Conservation (phyloP, 2,888 invertebrate genomes). For the Choristoneura rosaceana region DNA sequence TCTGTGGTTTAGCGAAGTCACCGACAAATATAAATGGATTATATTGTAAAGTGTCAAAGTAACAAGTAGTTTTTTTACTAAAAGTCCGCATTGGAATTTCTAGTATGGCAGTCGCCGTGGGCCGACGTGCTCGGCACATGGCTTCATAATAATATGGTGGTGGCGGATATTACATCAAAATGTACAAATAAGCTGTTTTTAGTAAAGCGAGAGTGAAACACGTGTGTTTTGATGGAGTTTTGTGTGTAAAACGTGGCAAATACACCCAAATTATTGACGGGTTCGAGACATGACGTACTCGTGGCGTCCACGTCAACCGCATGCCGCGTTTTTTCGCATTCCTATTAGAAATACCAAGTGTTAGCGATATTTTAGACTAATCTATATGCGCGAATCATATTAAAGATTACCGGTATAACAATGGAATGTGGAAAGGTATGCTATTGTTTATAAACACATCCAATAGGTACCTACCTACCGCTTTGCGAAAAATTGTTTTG, state of each 20-base stretch:
- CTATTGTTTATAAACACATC: slow-evolving; percentile 46
- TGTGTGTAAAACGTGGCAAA: slow-evolving; percentile 19
- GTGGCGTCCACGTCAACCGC: slow-evolving; percentile 73
- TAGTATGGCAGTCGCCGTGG: slow-evolving; percentile 75
- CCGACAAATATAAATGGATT: slow-evolving; percentile 84
- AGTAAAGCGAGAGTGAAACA: slow-evolving; percentile 67
- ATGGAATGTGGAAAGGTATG: slow-evolving; percentile 24
- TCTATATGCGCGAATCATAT: neutral
- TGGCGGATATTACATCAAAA: slow-evolving; percentile 72
- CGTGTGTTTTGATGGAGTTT: slow-evolving; percentile 50
- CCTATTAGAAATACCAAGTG: slow-evolving; percentile 40
- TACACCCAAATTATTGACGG: slow-evolving; percentile 21
- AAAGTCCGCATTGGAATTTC: slow-evolving; percentile 84
- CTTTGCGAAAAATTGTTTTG: slow-evolving; percentile 47
- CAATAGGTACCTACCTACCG: slow-evolving; percentile 14
- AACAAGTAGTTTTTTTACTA: slow-evolving; percentile 64
- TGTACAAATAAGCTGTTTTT: slow-evolving; percentile 59
- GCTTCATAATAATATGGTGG: slow-evolving; percentile 77
- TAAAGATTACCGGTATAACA: neutral
- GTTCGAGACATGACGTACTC: slow-evolving; percentile 62
- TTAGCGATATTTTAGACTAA: neutral
- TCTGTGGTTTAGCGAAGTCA: slow-evolving; percentile 83
- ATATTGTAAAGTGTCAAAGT: slow-evolving; percentile 80
- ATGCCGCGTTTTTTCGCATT: slow-evolving; percentile 74
- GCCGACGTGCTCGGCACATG: slow-evolving; percentile 84